phyloP scores from a whole-genome alignment of 1,140 invertebrate genomes.

The Vanessa tameamea region DNA sequence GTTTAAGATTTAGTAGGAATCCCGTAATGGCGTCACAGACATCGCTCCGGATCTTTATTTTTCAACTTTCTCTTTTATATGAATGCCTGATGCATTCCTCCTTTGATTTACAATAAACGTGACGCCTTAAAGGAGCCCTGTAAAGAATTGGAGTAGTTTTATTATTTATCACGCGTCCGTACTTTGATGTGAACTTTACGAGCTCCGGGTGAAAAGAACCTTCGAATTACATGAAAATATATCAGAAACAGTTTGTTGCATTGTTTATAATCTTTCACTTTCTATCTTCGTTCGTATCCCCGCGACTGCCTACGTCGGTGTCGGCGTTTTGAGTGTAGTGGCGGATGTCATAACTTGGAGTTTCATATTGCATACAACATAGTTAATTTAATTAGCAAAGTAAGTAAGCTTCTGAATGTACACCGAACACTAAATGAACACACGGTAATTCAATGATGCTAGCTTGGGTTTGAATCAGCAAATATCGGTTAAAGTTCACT shows the following conservation, averaged over 20 bases:
- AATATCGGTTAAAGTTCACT: no score
- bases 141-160: conserved; percentile 30
- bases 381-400: no score
- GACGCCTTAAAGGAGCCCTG: conserved; percentile 11
- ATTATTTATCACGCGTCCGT: conserved; percentile 10
- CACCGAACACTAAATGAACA: no score
- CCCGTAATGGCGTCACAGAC: conserved; percentile 11
- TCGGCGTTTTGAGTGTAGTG: background rate
- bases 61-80: conserved; percentile 33
- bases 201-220: background rate
- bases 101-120: conserved; percentile 30
- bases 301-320: background rate
- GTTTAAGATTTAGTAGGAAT: conserved; percentile 28
- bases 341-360: background rate
- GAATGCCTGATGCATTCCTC: conserved; percentile 30
- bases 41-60: conserved; percentile 25
- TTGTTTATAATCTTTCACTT: background rate
- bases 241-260: background rate
- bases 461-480: no score
- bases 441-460: no score
- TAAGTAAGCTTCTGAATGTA: no score
- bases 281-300: background rate
- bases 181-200: background rate
- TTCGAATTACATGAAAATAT: background rate
- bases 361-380: background rate